Evolutionary conservation across 2,888 invertebrate species (phyloP).

Genomic region (Callyntrura sp.): DNA sequence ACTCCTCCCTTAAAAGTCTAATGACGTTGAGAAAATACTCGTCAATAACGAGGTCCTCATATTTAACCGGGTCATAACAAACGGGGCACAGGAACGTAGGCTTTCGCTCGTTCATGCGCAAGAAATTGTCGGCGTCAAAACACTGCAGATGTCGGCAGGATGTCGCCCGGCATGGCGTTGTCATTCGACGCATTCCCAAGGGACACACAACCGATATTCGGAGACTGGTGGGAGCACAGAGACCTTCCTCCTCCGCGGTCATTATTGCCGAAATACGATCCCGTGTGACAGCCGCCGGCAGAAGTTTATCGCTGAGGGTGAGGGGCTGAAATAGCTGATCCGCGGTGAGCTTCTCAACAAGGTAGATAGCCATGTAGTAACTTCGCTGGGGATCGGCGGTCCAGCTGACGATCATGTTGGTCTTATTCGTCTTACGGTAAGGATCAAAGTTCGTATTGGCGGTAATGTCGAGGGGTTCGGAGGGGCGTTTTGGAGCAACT

Average conservation of each 20-base stretch:
- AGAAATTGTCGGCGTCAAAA: conserved; percentile 97
- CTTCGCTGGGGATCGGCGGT: conserved; percentile 91
- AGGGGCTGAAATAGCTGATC: conserved; percentile 92
- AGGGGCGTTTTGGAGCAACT: conserved; percentile 98
- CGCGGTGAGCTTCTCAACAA: conserved; percentile 95
- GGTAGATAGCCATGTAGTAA: conserved; percentile 94
- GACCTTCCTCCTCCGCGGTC: conserved; percentile 86
- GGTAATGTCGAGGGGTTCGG: conserved; percentile 98
- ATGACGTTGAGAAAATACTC: conserved; percentile 86
- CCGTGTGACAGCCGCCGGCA: conserved; percentile 95
- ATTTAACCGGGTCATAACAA: conserved; percentile 96
- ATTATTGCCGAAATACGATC: conserved; percentile 88
- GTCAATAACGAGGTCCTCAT: conserved; percentile 96
- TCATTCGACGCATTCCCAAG: conserved; percentile 96
- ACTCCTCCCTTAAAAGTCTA: conserved; percentile 60
- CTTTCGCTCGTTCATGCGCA: conserved; percentile 99
- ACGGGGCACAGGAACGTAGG: conserved; percentile 99
- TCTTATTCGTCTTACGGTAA: too few relatives aligned
- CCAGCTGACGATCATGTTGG: conserved; percentile 96
- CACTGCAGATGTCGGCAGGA: conserved; percentile 99
- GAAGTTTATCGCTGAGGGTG: conserved; percentile 93
- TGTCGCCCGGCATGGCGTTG: conserved; percentile 96
- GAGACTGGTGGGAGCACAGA: conserved; percentile 97
- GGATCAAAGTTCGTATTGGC: conserved; percentile 93
- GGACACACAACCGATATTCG: conserved; percentile 98